These are phyloP conservation scores for Agonopterix subpropinquella DNA, from an alignment of 2,888 invertebrate genomes.

Conservation along the genomic window DNA sequence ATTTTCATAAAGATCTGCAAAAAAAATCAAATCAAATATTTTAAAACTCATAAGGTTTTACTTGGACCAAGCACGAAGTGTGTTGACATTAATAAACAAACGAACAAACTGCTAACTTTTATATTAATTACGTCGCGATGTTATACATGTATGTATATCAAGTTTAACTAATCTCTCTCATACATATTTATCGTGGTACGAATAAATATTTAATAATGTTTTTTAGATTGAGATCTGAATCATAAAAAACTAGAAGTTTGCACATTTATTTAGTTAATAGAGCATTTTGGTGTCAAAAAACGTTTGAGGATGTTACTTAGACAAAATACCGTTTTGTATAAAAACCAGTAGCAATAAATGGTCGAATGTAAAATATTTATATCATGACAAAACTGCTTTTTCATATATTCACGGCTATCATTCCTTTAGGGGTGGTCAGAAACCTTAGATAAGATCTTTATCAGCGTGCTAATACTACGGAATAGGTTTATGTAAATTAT, in stretches of 20 bases:
- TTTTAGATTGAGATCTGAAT: neutral
- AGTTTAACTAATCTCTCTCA: slow-evolving; percentile 17
- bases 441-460: too few relatives aligned
- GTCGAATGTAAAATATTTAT: too few relatives aligned
- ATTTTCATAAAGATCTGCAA: too few relatives aligned
- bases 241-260: neutral
- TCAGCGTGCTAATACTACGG: too few relatives aligned
- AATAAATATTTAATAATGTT: slow-evolving; percentile 6
- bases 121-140: slow-evolving; percentile 17
- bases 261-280: neutral
- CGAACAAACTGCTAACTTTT: slow-evolving; percentile 20
- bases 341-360: too few relatives aligned
- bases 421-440: too few relatives aligned
- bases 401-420: too few relatives aligned
- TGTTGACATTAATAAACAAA: slow-evolving; percentile 16
- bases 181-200: slow-evolving; percentile 7
- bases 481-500: too few relatives aligned
- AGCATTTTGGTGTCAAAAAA: neutral
- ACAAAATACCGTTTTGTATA: neutral
- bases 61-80: slow-evolving; percentile 10
- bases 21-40: too few relatives aligned
- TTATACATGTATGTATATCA: slow-evolving; percentile 21
- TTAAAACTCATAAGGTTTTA: neutral
- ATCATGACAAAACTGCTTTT: too few relatives aligned
- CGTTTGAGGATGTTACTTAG: neutral